Base-by-base conservation (phyloP, 35 echinoderm and acorn worm species). In the Ophioderma brevispina region DNA sequence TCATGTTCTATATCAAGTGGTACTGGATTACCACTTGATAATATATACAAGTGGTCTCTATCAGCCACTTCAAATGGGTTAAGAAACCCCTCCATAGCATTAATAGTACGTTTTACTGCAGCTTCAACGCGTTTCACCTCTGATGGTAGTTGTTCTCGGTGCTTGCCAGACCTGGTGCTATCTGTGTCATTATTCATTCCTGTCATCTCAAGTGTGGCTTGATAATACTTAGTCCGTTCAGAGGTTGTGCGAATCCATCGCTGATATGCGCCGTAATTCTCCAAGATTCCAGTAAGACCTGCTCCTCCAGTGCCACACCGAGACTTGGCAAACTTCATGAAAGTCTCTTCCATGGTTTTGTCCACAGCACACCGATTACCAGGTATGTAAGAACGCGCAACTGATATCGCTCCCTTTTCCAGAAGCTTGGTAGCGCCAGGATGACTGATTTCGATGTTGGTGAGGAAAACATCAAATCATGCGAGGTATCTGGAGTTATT, bases 271-370 rank as follows among this genome's bases (percentile, higher is more conserved):
- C 88, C 80, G 83, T 81, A 78, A 46, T 38, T 90, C 63, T 32
- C 63, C 25, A 2, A 28, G 63, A 75, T 32, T 75, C 32, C 63
- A 75, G 63, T 75, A 75, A 28, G 63, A 75, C 63, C 25, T 32
- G 32, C 25, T 0, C 23, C 32, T 28, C 23, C 23, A 28, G 63
- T 33, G 78, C 30, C 35, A 35, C 35, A 80, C 23, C 30, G 36
- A 21, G 19, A 80, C 23, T 33, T 33, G 10, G 38, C 32, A 80
- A 89, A 77, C 77, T 82, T n/a, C n/a, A n/a, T n/a, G n/a, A n/a
- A n/a, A n/a, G n/a, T n/a, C n/a, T n/a, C n/a, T n/a, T n/a, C n/a
- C 86, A 88, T 88, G 2, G 86, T 81, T 42, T 88, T 88, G 86
- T 90, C 80, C n/a, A 87, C 85, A 23, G 56, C 85, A 78, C 39